A percentile compares a stretch with the other conserved stretches of the same genome.
phyloP scores from a whole-genome alignment of 2,888 invertebrate genomes.

The Macaria notata region DNA sequence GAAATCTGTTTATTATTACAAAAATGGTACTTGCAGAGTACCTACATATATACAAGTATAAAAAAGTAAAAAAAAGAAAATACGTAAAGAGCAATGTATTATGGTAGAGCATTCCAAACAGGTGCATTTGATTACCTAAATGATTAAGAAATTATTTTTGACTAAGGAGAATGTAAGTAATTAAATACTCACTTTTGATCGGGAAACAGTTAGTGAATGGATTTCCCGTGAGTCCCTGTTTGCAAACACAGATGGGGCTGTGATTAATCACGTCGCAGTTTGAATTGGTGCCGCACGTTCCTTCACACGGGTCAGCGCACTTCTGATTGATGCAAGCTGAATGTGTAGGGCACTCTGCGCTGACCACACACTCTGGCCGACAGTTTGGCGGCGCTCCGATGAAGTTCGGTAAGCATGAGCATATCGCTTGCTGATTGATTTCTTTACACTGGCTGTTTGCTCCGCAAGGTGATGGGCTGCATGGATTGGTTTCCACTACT shows the following conservation, averaged over 20 bases:
- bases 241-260: constrained; percentile 90
- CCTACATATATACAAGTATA: too few relatives aligned
- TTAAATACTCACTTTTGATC: constrained; percentile 64
- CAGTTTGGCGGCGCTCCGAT: constrained; percentile 87
- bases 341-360: constrained; percentile 85
- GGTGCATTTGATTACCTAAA: too few relatives aligned
- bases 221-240: constrained; percentile 87
- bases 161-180: too few relatives aligned
- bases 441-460: constrained; percentile 90
- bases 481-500: constrained; percentile 57
- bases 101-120: too few relatives aligned
- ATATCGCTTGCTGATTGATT: constrained; percentile 87
- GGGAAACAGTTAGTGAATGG: constrained; percentile 88
- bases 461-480: constrained; percentile 85
- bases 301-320: constrained; percentile 86
- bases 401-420: constrained; percentile 85
- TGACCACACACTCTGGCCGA: constrained; percentile 87
- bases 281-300: constrained; percentile 83
- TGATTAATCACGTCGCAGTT: constrained; percentile 85
- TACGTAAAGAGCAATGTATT: too few relatives aligned
- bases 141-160: too few relatives aligned
- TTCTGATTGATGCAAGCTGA: constrained; percentile 87
- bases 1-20: too few relatives aligned
- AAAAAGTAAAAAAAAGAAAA: too few relatives aligned
- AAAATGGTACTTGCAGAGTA: too few relatives aligned